A percentile compares a stretch with the other conserved stretches of the same genome.
Conservation (phyloP, 2,888 invertebrate genomes). For the Apotomis turbidana region DNA sequence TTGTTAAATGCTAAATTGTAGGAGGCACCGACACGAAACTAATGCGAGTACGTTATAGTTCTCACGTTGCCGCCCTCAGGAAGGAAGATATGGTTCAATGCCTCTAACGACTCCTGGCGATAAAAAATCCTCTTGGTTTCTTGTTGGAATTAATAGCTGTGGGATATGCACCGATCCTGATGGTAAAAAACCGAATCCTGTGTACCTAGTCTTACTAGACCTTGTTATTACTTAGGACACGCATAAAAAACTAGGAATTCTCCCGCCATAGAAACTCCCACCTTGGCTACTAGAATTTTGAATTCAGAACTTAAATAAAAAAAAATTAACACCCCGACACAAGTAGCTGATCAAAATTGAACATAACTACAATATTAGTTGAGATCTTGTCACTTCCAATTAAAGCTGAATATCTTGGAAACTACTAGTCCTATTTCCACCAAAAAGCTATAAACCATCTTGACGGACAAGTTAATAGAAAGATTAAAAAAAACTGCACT, state of each 20-base stretch:
- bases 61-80: conserved; percentile 68
- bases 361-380: too few species aligned
- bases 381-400: too few species aligned
- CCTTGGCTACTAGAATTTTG: too few species aligned
- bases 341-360: too few species aligned
- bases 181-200: conserved; percentile 19
- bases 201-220: background rate
- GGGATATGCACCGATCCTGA: conserved; percentile 35
- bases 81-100: conserved; percentile 77
- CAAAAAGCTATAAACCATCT: too few species aligned
- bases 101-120: conserved; percentile 56
- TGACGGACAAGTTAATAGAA: background rate
- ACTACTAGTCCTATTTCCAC: too few species aligned
- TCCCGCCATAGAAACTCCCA: too few species aligned
- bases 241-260: too few species aligned
- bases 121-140: conserved; percentile 36
- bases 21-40: conserved; percentile 66
- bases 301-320: too few species aligned
- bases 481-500: too few species aligned
- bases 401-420: too few species aligned
- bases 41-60: conserved; percentile 71
- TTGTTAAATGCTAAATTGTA: conserved; percentile 67
- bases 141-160: conserved; percentile 21
- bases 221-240: background rate
- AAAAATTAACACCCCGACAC: too few species aligned